These are phyloP conservation scores for Drosophila sordidula DNA, from an alignment of 2,888 invertebrate genomes.

Conservation along the genomic window DNA sequence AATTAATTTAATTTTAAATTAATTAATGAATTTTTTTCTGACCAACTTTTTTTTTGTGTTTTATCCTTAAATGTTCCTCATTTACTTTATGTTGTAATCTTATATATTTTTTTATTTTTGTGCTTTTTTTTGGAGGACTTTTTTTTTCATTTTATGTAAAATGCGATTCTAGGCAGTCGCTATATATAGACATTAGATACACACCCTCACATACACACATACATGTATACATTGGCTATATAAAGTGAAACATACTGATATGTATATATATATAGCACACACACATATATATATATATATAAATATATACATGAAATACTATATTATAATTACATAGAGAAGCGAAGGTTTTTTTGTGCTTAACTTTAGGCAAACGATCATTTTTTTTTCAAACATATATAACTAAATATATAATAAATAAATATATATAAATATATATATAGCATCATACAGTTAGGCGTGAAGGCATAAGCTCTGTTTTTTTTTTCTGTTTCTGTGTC, in stretches of 20 bases:
- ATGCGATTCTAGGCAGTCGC: constrained; percentile 7
- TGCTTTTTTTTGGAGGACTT: constrained; percentile 64
- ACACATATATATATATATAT: constrained; percentile 20
- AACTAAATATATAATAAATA: constrained; percentile 48
- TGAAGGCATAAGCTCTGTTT: constrained; percentile 67
- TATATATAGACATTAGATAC: constrained; percentile 24
- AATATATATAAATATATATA: constrained; percentile 27
- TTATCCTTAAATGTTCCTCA: constrained; percentile 73
- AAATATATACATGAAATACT: constrained; percentile 38
- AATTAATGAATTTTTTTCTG: constrained; percentile 13
- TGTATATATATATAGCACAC: constrained; percentile 8
- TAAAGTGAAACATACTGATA: constrained; percentile 18
- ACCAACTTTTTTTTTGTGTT: constrained; percentile 49
- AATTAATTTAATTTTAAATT: constrained; percentile 29
- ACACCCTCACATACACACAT: constrained; percentile 19
- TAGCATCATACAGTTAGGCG: constrained; percentile 50
- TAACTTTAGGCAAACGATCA: constrained; percentile 48
- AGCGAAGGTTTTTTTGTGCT: constrained; percentile 59
- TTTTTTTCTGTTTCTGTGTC: constrained; percentile 70
- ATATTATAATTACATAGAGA: constrained; percentile 40
- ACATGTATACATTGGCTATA: constrained; percentile 22
- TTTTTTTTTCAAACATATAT: constrained; percentile 65
- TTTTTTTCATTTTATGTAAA: constrained; percentile 55
- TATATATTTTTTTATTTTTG: constrained; percentile 60
- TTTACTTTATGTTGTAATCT: constrained; percentile 60